Conservation (phyloP, 2,888 invertebrate genomes). For the Brassicogethes aeneus region DNA sequence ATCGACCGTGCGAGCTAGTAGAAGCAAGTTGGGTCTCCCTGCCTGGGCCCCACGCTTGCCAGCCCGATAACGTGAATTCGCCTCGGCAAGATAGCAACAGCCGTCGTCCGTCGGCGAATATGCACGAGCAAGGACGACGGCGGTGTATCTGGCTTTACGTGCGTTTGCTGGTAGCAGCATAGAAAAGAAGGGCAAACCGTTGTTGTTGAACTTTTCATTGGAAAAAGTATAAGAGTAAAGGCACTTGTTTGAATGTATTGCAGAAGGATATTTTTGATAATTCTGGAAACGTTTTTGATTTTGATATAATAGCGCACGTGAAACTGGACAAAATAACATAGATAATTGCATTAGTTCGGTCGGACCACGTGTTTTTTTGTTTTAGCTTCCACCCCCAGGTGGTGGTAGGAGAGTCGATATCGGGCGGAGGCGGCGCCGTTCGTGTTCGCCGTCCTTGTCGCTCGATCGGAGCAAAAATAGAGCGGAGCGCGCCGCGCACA, state of each 20-base stretch:
- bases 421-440: conserved; percentile 27
- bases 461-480: background rate
- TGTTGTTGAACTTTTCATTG: conserved; percentile 39
- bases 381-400: conserved; percentile 20
- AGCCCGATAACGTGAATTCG: conserved; percentile 33
- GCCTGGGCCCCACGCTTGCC: conserved; percentile 35
- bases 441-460: conserved; percentile 1
- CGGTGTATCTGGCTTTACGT: conserved; percentile 8
- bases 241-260: conserved; percentile 35
- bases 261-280: no score
- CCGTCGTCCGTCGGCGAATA: no score
- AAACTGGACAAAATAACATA: conserved; percentile 21
- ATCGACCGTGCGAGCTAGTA: conserved; percentile 15
- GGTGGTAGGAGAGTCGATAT: conserved; percentile 35
- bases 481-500: background rate
- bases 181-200: conserved; percentile 38
- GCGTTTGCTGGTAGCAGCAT: no score
- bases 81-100: conserved; percentile 14
- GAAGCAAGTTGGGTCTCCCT: conserved; percentile 28
- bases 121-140: conserved; percentile 8
- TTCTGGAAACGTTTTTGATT: no score
- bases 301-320: no score
- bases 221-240: no score
- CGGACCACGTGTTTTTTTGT: conserved; percentile 35
- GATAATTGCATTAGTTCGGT: conserved; percentile 29